Evolutionary conservation across 2,113 vertebrate genomes (phyloP).

Genomic region (Pipra filicauda): DNA sequence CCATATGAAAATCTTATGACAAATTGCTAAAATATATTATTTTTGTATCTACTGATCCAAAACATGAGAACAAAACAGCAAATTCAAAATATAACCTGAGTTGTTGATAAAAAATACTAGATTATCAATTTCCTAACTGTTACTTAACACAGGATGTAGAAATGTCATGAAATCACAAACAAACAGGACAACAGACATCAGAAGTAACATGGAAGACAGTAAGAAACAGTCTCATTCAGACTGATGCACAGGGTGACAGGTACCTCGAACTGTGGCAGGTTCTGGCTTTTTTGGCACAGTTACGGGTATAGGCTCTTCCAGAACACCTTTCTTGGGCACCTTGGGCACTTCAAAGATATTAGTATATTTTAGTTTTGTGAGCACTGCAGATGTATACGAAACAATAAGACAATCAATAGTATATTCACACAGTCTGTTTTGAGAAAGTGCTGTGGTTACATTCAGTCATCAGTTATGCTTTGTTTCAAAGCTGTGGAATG

Average conservation of each 20-base stretch:
- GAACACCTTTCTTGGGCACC: conserved; percentile 40
- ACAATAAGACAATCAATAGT: background rate
- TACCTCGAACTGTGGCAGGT: conserved; percentile 40
- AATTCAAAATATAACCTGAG: background rate
- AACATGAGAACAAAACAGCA: background rate
- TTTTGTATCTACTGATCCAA: background rate
- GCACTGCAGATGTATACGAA: background rate
- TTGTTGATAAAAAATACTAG: background rate
- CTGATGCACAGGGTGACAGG: background rate
- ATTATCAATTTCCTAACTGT: background rate
- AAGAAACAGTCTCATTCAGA: background rate
- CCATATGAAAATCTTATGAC: background rate
- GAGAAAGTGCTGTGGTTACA: too few species aligned
- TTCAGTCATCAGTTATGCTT: background rate
- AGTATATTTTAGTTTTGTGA: conserved; percentile 42
- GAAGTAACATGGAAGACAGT: background rate
- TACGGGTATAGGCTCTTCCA: conserved; percentile 61
- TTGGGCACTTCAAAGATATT: conserved; percentile 76
- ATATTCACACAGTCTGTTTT: background rate
- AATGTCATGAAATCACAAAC: background rate
- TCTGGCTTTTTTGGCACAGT: conserved; percentile 60
- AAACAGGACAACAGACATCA: background rate
- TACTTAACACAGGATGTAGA: rapidly evolving
- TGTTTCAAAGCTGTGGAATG: background rate
- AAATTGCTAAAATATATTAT: background rate